A percentile compares a stretch with the other conserved stretches of the same genome.
Evolutionary conservation across 2,888 invertebrate genomes (phyloP).

Genomic region (Leptinotarsa peninsularis): DNA sequence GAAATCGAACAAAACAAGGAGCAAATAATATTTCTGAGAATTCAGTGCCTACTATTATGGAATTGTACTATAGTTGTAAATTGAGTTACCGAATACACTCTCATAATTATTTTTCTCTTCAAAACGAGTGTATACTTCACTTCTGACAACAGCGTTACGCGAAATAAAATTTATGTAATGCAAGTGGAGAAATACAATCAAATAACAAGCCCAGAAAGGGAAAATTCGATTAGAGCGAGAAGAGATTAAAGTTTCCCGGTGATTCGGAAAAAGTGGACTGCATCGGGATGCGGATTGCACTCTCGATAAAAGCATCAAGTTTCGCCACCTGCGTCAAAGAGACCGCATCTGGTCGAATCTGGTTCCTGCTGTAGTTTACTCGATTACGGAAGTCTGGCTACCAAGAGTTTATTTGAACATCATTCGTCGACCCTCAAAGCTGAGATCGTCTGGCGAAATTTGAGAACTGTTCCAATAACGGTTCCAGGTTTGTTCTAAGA

Average conservation of each 20-base stretch:
- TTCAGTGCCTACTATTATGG: too few species aligned
- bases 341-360: constrained; percentile 61
- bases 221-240: constrained; percentile 54
- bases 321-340: constrained; percentile 56
- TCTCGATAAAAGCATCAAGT: constrained; percentile 60
- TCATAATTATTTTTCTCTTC: too few species aligned
- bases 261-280: constrained; percentile 61
- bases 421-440: neutral
- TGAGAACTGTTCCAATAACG: neutral
- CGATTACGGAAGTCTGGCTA: constrained; percentile 53
- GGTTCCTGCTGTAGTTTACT: constrained; percentile 54
- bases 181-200: constrained; percentile 16
- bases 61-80: too few species aligned
- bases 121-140: neutral
- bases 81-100: too few species aligned
- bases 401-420: constrained; percentile 28
- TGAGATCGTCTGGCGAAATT: neutral
- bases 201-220: constrained; percentile 24
- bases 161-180: constrained; percentile 3
- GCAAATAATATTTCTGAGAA: too few species aligned
- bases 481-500: neutral
- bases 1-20: too few species aligned
- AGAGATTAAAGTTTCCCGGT: constrained; percentile 60
- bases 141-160: neutral
- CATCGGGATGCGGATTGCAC: constrained; percentile 57